Conservation (phyloP, 2,113 vertebrate species). For the Alligator mississippiensis region DNA sequence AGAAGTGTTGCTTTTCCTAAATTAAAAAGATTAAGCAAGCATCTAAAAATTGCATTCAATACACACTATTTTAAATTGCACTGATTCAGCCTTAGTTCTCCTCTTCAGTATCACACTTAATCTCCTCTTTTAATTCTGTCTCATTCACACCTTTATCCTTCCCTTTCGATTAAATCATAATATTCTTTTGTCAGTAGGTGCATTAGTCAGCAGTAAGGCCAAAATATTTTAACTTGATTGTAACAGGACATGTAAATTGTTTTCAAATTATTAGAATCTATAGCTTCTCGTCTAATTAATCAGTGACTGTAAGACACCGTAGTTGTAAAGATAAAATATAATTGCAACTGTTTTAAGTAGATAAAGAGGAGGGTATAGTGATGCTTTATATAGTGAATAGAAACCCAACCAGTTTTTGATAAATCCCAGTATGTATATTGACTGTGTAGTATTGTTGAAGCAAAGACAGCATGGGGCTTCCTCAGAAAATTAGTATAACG, state of each 20-base stretch:
- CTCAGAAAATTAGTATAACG: background rate
- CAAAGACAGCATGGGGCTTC: background rate
- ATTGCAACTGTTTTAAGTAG: background rate
- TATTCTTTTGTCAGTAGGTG: background rate
- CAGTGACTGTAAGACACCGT: background rate
- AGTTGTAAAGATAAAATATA: background rate
- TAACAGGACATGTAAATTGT: conserved; percentile 26
- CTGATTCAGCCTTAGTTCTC: background rate
- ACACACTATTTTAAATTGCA: background rate
- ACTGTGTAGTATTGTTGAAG: background rate
- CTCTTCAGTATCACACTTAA: background rate
- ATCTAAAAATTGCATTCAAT: background rate
- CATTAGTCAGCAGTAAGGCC: background rate
- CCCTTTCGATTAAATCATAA: background rate
- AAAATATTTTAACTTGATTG: background rate
- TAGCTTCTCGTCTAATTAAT: conserved; percentile 29
- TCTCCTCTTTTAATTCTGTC: background rate
- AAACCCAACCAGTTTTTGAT: background rate
- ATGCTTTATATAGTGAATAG: background rate
- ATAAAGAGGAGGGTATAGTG: background rate
- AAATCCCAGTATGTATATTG: background rate
- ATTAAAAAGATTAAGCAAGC: background rate
- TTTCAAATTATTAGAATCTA: conserved; percentile 38
- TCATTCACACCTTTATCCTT: background rate
- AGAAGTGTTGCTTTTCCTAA: background rate